Percentiles rank a stretch among this genome's conserved stretches.
These are phyloP conservation scores for Ptyas mucosa DNA, from an alignment of 2,113 vertebrate species.

Conservation along the genomic window DNA sequence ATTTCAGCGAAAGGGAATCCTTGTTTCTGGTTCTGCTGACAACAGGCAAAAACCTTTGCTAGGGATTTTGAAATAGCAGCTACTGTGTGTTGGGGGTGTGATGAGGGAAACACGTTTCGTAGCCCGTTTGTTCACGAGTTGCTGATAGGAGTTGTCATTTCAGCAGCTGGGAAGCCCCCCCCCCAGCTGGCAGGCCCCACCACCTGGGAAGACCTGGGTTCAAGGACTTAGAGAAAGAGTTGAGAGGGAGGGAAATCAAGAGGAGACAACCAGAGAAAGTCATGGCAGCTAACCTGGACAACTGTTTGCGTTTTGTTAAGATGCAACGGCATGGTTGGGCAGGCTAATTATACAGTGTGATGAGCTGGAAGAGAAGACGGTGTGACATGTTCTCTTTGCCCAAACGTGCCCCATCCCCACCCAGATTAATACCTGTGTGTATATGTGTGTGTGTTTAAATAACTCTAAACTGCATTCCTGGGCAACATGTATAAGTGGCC, in stretches of 20 bases:
- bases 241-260: not conserved
- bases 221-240: not conserved
- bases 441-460: constrained; percentile 2
- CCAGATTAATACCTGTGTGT: constrained; percentile 36
- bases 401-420: constrained; percentile 53
- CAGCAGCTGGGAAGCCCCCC: constrained; percentile 28
- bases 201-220: constrained; percentile 56
- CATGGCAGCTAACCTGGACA: not conserved
- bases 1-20: not conserved
- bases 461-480: constrained; percentile 21
- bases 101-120: not conserved
- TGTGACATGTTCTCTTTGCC: constrained; percentile 31
- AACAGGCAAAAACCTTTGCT: not conserved
- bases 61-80: not conserved
- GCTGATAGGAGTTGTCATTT: constrained; percentile 67
- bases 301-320: constrained; percentile 1
- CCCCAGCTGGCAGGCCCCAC: constrained; percentile 46
- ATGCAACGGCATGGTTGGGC: accelerated
- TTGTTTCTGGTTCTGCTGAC: not conserved
- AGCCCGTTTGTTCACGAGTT: constrained; percentile 51
- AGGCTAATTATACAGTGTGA: constrained; percentile 45
- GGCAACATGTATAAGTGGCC: not conserved
- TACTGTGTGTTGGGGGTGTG: not conserved
- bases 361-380: constrained; percentile 34
- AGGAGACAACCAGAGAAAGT: not conserved